These are phyloP conservation scores for Zaprionus camerounensis DNA, from an alignment of 1,140 invertebrate species.

Conservation along the genomic window DNA sequence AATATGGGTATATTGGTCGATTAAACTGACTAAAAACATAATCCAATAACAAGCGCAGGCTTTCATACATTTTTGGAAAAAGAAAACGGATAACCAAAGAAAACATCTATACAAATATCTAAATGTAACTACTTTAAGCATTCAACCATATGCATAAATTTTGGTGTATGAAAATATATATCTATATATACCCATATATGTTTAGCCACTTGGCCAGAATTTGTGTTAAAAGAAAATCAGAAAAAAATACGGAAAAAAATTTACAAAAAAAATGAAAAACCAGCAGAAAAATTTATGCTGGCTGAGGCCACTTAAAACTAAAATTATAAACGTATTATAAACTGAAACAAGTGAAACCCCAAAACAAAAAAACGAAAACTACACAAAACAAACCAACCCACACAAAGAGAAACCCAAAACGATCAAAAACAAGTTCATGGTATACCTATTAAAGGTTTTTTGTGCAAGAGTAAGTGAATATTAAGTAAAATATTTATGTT, in stretches of 20 bases:
- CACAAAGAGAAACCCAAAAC: conserved; percentile 39
- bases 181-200: conserved; percentile 44
- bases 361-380: conserved; percentile 25
- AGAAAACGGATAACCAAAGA: conserved; percentile 22
- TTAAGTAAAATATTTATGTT: conserved; percentile 36
- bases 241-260: conserved; percentile 23
- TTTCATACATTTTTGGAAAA: conserved; percentile 81
- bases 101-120: conserved; percentile 24
- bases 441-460: conserved; percentile 82
- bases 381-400: conserved; percentile 29
- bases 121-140: conserved; percentile 54
- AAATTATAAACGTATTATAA: conserved; percentile 49
- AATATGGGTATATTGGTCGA: conserved; percentile 43
- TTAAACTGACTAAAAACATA: conserved; percentile 31
- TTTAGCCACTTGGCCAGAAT: conserved; percentile 68
- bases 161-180: conserved; percentile 60
- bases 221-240: conserved; percentile 58
- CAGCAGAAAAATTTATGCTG: conserved; percentile 80
- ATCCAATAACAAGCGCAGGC: conserved; percentile 62
- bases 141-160: conserved; percentile 51
- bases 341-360: conserved; percentile 17
- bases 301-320: conserved; percentile 73
- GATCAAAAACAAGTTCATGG: conserved; percentile 51
- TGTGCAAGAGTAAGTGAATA: conserved; percentile 56
- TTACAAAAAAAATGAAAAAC: conserved; percentile 64